Conservation (phyloP, 2,888 invertebrate genomes). For the Dermolepida albohirtum region DNA sequence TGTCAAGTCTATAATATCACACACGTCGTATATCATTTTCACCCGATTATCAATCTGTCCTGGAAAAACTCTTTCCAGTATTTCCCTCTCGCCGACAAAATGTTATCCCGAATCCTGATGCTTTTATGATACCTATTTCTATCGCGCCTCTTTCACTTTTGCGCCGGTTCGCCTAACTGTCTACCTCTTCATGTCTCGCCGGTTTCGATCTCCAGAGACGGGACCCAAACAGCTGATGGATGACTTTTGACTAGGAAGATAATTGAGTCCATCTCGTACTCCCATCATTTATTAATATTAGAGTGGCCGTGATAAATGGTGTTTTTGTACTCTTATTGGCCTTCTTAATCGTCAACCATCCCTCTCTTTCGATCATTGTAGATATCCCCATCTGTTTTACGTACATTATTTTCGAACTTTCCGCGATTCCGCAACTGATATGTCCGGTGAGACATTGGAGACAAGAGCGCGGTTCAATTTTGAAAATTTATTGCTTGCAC, state of each 20-base stretch:
- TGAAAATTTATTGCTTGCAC: slow-evolving; percentile 4
- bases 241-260: slow-evolving; percentile 50
- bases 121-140: neutral
- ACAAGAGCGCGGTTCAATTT: neutral
- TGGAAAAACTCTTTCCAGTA: neutral
- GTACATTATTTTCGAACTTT: neutral
- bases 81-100: neutral
- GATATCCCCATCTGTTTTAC: no score
- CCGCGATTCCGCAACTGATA: neutral
- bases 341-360: neutral
- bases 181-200: neutral
- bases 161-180: neutral
- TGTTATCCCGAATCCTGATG: neutral
- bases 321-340: slow-evolving; percentile 3
- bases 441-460: neutral
- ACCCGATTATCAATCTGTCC: slow-evolving; percentile 6
- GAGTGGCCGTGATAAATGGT: slow-evolving; percentile 45
- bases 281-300: slow-evolving; percentile 51
- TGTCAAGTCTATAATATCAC: slow-evolving; percentile 28
- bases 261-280: slow-evolving; percentile 47
- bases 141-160: neutral
- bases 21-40: slow-evolving; percentile 16
- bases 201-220: slow-evolving; percentile 13
- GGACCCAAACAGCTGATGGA: slow-evolving; percentile 42
- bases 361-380: neutral